Evolutionary conservation across 1,140 invertebrate genomes (phyloP).

Genomic region (Chymomyza costata): DNA sequence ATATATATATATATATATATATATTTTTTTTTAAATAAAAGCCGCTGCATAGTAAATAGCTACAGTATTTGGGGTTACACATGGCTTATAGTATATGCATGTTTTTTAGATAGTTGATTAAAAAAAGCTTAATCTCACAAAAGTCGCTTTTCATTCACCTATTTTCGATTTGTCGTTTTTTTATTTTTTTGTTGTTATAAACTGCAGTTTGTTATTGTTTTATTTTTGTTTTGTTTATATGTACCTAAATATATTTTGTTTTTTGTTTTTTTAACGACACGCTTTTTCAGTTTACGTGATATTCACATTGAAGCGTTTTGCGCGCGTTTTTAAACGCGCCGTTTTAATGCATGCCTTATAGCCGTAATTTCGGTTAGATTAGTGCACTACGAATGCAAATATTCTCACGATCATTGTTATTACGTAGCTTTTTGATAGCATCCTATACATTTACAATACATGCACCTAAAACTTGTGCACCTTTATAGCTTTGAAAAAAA

Average conservation of each 20-base stretch:
- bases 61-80: too few relatives aligned
- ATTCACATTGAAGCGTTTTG: constrained; percentile 38
- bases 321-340: constrained; percentile 28
- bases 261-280: constrained; percentile 6
- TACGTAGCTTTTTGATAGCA: not conserved
- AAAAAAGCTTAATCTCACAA: not conserved
- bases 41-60: constrained; percentile 28
- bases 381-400: constrained; percentile 36
- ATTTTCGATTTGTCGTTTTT: constrained; percentile 13
- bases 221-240: constrained; percentile 13
- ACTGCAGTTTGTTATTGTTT: constrained; percentile 6
- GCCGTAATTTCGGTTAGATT: constrained; percentile 32
- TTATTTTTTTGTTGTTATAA: too few relatives aligned
- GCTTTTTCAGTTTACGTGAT: constrained; percentile 58
- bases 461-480: too few relatives aligned
- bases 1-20: too few relatives aligned
- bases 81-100: constrained; percentile 5
- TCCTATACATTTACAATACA: too few relatives aligned
- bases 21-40: constrained; percentile 11
- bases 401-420: constrained; percentile 53
- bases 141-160: constrained; percentile 34
- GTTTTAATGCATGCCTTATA: constrained; percentile 42
- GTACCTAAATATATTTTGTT: constrained; percentile 19
- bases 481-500: too few relatives aligned
- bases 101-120: not conserved